Evolutionary conservation across 2,797 vertebrate genomes (phyloP).

Genomic region (Acanthopagrus latus): DNA sequence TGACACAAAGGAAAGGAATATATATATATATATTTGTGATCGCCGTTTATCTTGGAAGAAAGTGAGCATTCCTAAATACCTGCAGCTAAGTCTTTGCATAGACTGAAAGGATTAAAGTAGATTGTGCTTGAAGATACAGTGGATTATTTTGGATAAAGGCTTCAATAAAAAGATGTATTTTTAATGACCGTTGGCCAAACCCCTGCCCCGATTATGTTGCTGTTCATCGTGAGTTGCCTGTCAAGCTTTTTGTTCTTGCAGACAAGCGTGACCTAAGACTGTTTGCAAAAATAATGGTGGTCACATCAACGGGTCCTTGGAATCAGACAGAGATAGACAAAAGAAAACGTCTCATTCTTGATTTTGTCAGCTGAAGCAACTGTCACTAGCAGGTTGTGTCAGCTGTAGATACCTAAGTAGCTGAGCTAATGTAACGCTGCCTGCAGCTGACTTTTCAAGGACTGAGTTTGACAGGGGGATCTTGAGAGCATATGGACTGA

Average conservation of each 20-base stretch:
- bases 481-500: background rate
- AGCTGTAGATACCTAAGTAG: background rate
- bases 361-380: background rate
- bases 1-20: constrained; percentile 65
- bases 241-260: background rate
- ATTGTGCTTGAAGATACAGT: background rate
- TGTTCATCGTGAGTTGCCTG: background rate
- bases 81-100: constrained; percentile 25
- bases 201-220: background rate
- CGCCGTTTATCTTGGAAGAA: constrained; percentile 30
- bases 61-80: constrained; percentile 37
- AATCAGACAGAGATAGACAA: background rate
- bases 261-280: background rate
- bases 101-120: constrained; percentile 6
- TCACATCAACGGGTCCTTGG: background rate
- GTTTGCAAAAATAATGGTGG: background rate
- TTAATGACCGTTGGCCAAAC: constrained; percentile 15
- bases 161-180: constrained; percentile 6
- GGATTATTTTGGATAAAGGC: constrained; percentile 1
- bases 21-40: constrained; percentile 42
- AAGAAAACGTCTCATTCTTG: background rate
- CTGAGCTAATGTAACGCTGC: background rate
- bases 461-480: background rate
- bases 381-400: background rate
- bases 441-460: constrained; percentile 1